Percentiles rank a stretch among this genome's conserved stretches.
Conservation (phyloP, 2,888 invertebrate genomes). For the Eumacrocentrus americanus region DNA sequence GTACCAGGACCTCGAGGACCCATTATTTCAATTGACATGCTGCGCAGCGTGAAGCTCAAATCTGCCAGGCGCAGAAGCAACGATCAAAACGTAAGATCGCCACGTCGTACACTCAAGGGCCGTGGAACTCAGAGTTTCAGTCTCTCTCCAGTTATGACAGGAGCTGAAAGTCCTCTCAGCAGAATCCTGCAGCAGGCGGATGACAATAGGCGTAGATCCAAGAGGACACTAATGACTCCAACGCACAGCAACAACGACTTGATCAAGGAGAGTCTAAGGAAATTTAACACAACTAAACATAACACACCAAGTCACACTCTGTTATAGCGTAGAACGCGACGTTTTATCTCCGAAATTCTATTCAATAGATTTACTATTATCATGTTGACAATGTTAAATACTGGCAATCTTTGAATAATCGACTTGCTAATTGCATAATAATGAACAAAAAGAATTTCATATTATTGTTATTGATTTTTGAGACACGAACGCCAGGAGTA, state of each 20-base stretch:
- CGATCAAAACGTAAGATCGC: slow-evolving; percentile 45
- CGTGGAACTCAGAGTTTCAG: slow-evolving; percentile 35
- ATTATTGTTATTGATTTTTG: too few species aligned
- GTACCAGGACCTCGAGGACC: slow-evolving; percentile 46
- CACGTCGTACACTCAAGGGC: slow-evolving; percentile 37
- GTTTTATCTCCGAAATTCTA: too few species aligned
- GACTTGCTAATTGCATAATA: too few species aligned
- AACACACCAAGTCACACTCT: slow-evolving; percentile 33
- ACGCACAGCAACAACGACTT: slow-evolving; percentile 35
- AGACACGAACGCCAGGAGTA: too few species aligned
- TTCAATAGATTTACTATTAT: too few species aligned
- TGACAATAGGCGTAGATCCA: slow-evolving; percentile 39
- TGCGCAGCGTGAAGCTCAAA: slow-evolving; percentile 56
- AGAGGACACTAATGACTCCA: slow-evolving; percentile 36
- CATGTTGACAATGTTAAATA: too few species aligned
- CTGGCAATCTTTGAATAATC: too few species aligned
- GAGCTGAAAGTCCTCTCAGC: slow-evolving; percentile 41
- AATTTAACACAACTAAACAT: slow-evolving; percentile 36
- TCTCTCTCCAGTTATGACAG: slow-evolving; percentile 45
- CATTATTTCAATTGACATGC: slow-evolving; percentile 55
- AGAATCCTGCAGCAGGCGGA: slow-evolving; percentile 48
- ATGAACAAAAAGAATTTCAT: not conserved
- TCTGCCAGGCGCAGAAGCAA: slow-evolving; percentile 46
- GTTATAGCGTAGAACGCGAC: slow-evolving; percentile 1
- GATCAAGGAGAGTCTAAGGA: slow-evolving; percentile 36